phyloP scores from a whole-genome alignment of 2,888 invertebrate genomes.

The Plebejus melissa region DNA sequence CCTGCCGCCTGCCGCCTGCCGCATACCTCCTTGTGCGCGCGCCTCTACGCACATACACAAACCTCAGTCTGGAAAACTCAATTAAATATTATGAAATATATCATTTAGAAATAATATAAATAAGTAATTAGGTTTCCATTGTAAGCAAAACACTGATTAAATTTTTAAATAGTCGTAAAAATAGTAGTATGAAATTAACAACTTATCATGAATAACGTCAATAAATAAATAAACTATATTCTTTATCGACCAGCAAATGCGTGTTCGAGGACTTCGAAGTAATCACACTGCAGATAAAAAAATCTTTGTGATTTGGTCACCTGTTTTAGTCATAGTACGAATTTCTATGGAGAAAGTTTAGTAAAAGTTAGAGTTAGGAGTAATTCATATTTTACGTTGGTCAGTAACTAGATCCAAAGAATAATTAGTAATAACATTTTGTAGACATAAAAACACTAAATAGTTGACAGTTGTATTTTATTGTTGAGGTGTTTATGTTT shows the following conservation, averaged over 20 bases:
- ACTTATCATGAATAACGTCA: background rate
- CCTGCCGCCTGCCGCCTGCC: conserved; percentile 48
- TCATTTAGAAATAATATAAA: background rate
- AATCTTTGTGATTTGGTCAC: background rate
- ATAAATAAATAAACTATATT: background rate
- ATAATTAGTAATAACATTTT: background rate
- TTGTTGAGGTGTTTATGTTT: too few relatives aligned
- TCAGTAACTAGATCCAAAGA: background rate
- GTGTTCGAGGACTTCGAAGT: too few relatives aligned
- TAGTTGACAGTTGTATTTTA: too few relatives aligned
- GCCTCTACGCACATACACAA: conserved; percentile 52
- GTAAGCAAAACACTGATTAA: background rate
- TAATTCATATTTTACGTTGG: background rate
- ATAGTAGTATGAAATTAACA: background rate
- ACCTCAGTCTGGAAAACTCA: conserved; percentile 31
- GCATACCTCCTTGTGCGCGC: conserved; percentile 62
- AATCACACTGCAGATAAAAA: background rate
- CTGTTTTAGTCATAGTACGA: background rate
- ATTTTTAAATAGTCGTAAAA: background rate
- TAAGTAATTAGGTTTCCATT: background rate
- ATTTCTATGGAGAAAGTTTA: conserved; percentile 1
- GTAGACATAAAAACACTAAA: background rate
- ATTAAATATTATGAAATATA: background rate
- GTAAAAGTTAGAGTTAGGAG: background rate
- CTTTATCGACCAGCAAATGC: background rate